Percentiles rank a stretch among this genome's conserved stretches.
Evolutionary conservation across 2,888 invertebrate genomes (phyloP).

Genomic region (Molanna angustata): DNA sequence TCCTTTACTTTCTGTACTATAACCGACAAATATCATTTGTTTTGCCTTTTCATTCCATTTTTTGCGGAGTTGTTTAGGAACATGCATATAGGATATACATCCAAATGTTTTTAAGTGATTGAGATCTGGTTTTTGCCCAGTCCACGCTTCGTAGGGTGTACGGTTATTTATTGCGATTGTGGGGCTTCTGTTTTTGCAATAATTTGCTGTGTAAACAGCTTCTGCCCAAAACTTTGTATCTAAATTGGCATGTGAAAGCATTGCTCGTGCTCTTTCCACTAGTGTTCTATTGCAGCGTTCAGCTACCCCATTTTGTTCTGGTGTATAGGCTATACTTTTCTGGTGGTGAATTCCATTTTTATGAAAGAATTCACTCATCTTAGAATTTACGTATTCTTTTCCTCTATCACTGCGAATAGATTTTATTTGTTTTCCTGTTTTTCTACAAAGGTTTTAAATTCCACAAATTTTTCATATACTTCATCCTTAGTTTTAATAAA

Average conservation of each 20-base stretch:
- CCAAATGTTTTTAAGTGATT: background rate
- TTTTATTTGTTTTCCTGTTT: conserved; percentile 3
- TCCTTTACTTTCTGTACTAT: background rate
- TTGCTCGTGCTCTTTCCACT: conserved; percentile 1
- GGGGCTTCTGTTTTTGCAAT: conserved; percentile 3
- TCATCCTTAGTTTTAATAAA: background rate
- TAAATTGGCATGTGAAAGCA: background rate
- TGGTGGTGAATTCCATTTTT: conserved; percentile 2
- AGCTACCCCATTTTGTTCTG: conserved; percentile 5
- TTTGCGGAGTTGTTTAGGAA: background rate
- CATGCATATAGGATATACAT: background rate
- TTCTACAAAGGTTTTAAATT: conserved; percentile 1
- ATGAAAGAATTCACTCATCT: background rate
- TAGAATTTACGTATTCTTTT: background rate
- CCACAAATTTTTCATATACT: conserved; percentile 1
- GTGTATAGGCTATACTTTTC: background rate
- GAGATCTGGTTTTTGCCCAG: conserved; percentile 1
- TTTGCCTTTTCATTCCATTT: conserved; percentile 4
- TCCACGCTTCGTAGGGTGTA: conserved; percentile 5
- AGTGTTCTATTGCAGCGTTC: conserved; percentile 1
- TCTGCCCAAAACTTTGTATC: background rate
- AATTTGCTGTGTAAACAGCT: background rate
- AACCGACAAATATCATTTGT: conserved; percentile 1
- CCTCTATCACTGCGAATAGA: conserved; percentile 2
- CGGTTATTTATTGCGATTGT: background rate